Conservation (phyloP, 2,888 invertebrate genomes). For the Andrena trimmerana region DNA sequence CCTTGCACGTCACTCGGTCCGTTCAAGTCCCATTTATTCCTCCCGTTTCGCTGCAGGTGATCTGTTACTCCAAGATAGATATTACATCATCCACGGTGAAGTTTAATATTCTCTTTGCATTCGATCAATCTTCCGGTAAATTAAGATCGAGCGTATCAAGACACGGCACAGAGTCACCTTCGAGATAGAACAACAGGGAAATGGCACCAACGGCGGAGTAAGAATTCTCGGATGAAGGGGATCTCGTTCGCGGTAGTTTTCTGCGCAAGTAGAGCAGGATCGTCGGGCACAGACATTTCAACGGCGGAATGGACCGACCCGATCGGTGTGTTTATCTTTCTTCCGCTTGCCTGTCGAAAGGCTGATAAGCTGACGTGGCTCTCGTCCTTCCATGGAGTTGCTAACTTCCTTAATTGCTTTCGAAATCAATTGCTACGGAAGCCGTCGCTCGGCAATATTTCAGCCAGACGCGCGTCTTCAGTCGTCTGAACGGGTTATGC, state of each 20-base stretch:
- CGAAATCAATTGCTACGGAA: conserved; percentile 41
- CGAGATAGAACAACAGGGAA: too few species aligned
- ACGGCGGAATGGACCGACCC: not conserved
- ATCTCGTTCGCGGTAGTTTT: too few species aligned
- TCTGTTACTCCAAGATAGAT: too few species aligned
- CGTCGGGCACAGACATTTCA: not conserved
- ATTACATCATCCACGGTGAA: not conserved
- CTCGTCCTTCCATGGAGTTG: conserved; percentile 29
- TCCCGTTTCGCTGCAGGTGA: too few species aligned
- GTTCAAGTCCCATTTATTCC: not conserved
- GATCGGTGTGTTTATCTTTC: conserved; percentile 51
- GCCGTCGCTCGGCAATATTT: conserved; percentile 15
- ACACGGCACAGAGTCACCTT: too few species aligned
- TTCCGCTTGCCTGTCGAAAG: conserved; percentile 24
- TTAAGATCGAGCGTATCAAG: too few species aligned
- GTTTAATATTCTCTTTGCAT: not conserved
- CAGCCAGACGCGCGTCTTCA: conserved; percentile 12
- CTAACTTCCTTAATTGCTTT: conserved; percentile 55
- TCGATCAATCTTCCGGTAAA: too few species aligned
- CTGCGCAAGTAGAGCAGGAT: not conserved
- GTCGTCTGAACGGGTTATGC: not conserved
- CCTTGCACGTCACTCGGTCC: not conserved
- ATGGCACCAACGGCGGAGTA: too few species aligned
- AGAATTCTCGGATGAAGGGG: too few species aligned
- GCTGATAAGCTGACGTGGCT: conserved; percentile 38